Evolutionary conservation across 2,113 vertebrate species (phyloP).

Genomic region (Penelope pileata): DNA sequence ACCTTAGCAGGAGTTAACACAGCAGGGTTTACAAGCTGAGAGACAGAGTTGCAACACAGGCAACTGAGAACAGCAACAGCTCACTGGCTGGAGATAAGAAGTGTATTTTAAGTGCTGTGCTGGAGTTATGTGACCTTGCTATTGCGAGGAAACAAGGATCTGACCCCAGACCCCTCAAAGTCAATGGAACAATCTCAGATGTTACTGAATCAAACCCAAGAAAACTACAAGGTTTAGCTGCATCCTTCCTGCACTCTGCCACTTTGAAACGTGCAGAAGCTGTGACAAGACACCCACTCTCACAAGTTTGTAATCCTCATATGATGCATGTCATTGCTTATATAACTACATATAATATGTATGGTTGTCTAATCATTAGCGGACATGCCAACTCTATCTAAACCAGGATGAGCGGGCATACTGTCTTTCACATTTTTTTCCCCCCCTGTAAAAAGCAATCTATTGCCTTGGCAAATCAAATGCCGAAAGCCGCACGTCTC

Average conservation of each 20-base stretch:
- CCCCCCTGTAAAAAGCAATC: not conserved
- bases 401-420: not conserved
- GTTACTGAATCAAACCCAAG: not conserved
- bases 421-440: not conserved
- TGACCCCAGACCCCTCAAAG: not conserved
- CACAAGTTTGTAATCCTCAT: not conserved
- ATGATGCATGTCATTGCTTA: not conserved
- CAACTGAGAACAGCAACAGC: not conserved
- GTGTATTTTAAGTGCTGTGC: not conserved
- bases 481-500: not conserved
- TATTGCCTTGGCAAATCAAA: not conserved
- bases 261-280: not conserved
- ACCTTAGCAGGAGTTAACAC: not conserved
- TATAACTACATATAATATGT: slow-evolving; percentile 9
- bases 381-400: not conserved
- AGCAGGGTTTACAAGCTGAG: not conserved
- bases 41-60: not conserved
- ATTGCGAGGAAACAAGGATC: not conserved
- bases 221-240: not conserved
- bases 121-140: slow-evolving; percentile 24
- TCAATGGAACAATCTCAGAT: not conserved
- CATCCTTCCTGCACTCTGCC: not conserved
- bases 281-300: not conserved
- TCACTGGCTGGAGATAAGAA: slow-evolving; percentile 18
- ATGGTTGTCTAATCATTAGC: not conserved